Conservation (phyloP, 2,797 vertebrate genomes). For the Uromys caudimaculatus region DNA sequence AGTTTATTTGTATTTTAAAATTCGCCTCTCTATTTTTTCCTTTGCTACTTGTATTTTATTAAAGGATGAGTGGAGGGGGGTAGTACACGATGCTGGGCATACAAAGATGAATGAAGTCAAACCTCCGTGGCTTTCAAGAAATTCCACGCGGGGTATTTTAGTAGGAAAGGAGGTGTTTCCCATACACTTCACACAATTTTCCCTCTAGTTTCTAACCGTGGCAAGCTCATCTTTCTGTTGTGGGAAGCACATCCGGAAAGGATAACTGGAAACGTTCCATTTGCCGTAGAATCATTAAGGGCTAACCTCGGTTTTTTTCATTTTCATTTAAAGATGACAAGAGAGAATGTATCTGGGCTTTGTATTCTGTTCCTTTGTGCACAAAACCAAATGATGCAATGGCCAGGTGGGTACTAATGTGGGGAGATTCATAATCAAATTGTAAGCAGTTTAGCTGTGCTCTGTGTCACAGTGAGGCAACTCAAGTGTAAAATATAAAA, state of each 20-base stretch:
- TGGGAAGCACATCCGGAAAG: not conserved
- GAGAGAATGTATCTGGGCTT: not conserved
- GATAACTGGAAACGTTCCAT: conserved; percentile 3
- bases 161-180: not conserved
- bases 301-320: conserved; percentile 3
- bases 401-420: conserved; percentile 62
- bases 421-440: conserved; percentile 69
- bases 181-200: not conserved
- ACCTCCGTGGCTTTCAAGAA: not conserved
- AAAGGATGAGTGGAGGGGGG: not conserved
- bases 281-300: not conserved
- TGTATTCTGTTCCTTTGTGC: not conserved
- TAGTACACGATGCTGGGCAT: not conserved
- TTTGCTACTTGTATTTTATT: not conserved
- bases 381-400: conserved; percentile 64
- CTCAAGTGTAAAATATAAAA: conserved; percentile 53
- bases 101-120: conserved; percentile 3
- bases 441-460: conserved; percentile 40
- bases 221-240: not conserved
- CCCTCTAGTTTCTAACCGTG: conserved; percentile 1
- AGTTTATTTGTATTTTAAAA: not conserved
- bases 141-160: not conserved
- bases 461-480: conserved; percentile 51
- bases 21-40: not conserved
- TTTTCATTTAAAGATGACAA: conserved; percentile 58